A percentile compares a stretch with the other conserved stretches of the same genome.
phyloP scores from a whole-genome alignment of 2,113 vertebrate species.

The Oxygymnocypris stewartii region DNA sequence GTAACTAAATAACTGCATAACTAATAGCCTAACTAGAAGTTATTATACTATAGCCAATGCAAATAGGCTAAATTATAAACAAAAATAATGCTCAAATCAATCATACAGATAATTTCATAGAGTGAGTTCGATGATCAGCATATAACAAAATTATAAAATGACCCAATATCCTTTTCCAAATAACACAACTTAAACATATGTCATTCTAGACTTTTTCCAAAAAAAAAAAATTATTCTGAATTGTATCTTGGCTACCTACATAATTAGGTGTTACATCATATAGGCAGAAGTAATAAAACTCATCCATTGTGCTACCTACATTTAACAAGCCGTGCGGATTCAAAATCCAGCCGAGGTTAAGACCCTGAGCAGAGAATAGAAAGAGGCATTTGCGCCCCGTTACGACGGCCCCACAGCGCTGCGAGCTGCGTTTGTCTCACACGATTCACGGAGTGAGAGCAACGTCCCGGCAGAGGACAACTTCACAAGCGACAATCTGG shows the following conservation, averaged over 20 bases:
- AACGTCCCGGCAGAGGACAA: slow-evolving; percentile 6
- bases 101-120: not conserved
- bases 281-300: slow-evolving; percentile 35
- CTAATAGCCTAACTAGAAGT: not conserved
- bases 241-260: not conserved
- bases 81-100: not conserved
- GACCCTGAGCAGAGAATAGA: slow-evolving; percentile 52
- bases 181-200: not conserved
- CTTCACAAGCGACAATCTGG: not conserved
- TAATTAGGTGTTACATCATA: not conserved
- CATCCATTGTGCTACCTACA: slow-evolving; percentile 10
- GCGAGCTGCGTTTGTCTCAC: slow-evolving; percentile 50
- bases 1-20: not conserved
- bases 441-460: slow-evolving; percentile 33
- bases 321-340: slow-evolving; percentile 24
- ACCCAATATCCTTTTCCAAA: not conserved
- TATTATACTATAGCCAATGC: not conserved
- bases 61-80: not conserved
- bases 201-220: not conserved
- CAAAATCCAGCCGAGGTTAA: slow-evolving; percentile 37
- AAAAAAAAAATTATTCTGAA: too few species aligned
- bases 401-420: slow-evolving; percentile 68
- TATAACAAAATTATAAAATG: not conserved
- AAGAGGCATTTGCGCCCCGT: slow-evolving; percentile 68
- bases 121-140: not conserved